Evolutionary conservation across 1,140 invertebrate genomes (phyloP).

Genomic region (Dysdera silvatica): DNA sequence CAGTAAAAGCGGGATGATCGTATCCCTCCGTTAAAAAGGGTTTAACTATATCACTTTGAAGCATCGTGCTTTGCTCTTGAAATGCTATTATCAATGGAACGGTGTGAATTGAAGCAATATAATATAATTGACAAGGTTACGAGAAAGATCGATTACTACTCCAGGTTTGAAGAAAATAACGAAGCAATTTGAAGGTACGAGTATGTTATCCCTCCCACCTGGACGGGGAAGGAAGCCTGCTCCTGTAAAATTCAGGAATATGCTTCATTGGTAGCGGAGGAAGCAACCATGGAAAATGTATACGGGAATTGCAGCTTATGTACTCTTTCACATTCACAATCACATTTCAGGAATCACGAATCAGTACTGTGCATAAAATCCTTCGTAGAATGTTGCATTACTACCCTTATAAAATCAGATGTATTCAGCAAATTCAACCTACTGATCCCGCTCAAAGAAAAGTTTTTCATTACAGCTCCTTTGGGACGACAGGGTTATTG

Average conservation of each 20-base stretch:
- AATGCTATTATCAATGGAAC: not conserved
- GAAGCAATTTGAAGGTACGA: not conserved
- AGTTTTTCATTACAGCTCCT: too few relatives aligned
- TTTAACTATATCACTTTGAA: too few relatives aligned
- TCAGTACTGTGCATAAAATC: not conserved
- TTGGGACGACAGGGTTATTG: too few relatives aligned
- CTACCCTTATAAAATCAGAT: too few relatives aligned
- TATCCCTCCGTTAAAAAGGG: too few relatives aligned
- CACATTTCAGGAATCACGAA: too few relatives aligned
- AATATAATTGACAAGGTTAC: too few relatives aligned
- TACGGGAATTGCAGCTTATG: not conserved
- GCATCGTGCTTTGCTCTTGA: not conserved
- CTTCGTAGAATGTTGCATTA: not conserved
- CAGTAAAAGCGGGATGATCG: too few relatives aligned
- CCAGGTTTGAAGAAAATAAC: not conserved
- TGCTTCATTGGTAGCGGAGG: not conserved
- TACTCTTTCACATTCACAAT: not conserved
- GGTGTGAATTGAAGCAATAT: not conserved
- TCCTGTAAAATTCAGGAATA: not conserved
- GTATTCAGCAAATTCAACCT: too few relatives aligned
- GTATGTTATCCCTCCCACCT: not conserved
- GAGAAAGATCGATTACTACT: not conserved
- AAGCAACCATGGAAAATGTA: not conserved
- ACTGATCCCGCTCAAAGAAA: too few relatives aligned
- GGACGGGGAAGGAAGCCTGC: not conserved